These are phyloP conservation scores for Melanocharis versteri DNA, from an alignment of 2,113 vertebrate genomes.

Conservation along the genomic window DNA sequence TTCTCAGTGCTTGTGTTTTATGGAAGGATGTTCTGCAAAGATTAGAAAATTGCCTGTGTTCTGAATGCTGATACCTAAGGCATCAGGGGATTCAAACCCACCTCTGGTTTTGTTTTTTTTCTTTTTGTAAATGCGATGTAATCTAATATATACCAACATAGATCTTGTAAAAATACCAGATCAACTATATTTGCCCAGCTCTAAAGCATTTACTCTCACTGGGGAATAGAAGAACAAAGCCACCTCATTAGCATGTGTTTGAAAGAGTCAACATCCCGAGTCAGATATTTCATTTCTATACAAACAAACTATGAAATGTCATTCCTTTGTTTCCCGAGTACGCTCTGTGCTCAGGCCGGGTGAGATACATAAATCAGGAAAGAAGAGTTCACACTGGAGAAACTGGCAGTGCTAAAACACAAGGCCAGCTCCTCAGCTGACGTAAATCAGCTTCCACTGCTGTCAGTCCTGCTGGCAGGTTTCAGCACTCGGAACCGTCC, in stretches of 20 bases:
- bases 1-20: background rate
- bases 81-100: background rate
- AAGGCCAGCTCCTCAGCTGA: background rate
- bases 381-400: constrained; percentile 10
- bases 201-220: background rate
- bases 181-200: constrained; percentile 21
- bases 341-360: background rate
- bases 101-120: background rate
- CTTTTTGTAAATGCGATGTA: background rate
- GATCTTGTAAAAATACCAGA: constrained; percentile 7
- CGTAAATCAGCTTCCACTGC: constrained; percentile 18
- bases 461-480: constrained; percentile 16
- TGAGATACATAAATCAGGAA: constrained; percentile 53
- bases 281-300: constrained; percentile 45
- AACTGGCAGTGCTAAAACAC: constrained; percentile 9
- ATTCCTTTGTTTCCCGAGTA: constrained; percentile 19
- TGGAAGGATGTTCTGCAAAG: background rate
- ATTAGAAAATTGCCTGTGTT: background rate
- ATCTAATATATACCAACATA: background rate
- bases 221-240: constrained; percentile 17
- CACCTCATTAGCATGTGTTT: constrained; percentile 46
- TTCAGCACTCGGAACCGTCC: background rate
- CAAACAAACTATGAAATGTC: constrained; percentile 54
- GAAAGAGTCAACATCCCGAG: constrained; percentile 7
- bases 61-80: background rate